Conservation (phyloP, 1,140 invertebrate species). For the Megalopta genalis region DNA sequence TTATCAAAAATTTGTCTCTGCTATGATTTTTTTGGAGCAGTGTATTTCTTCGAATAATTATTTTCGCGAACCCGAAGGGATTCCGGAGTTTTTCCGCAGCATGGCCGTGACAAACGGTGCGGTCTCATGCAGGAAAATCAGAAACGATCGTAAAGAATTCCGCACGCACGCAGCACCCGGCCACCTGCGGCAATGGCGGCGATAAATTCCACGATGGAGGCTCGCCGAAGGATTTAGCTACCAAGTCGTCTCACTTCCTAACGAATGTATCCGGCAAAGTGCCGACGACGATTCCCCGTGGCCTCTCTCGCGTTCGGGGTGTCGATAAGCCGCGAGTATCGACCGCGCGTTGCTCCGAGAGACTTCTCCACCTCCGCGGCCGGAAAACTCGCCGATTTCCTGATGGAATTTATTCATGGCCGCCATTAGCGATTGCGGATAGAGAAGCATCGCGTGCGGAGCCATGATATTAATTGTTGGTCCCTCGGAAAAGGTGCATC, state of each 20-base stretch:
- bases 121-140: constrained; percentile 99
- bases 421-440: constrained; percentile 3
- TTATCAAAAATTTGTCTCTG: too few relatives aligned
- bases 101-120: constrained; percentile 93
- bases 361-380: too few relatives aligned
- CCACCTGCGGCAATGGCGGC: constrained; percentile 44
- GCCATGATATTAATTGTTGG: background rate
- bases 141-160: constrained; percentile 88
- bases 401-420: background rate
- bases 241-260: constrained; percentile 10
- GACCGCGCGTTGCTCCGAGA: background rate
- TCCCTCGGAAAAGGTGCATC: background rate
- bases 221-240: constrained; percentile 28
- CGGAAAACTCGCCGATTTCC: constrained; percentile 18
- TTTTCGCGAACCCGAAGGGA: background rate
- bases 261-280: constrained; percentile 27
- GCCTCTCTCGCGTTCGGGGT: background rate
- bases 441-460: background rate
- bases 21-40: too few relatives aligned
- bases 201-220: constrained; percentile 44
- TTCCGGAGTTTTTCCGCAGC: background rate
- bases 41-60: too few relatives aligned
- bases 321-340: constrained; percentile 22
- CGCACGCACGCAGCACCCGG: constrained; percentile 93
- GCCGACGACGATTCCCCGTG: background rate